A percentile compares a stretch with the other conserved stretches of the same genome.
Conservation (phyloP, 2,888 invertebrate genomes). For the Cheilosia impressa region DNA sequence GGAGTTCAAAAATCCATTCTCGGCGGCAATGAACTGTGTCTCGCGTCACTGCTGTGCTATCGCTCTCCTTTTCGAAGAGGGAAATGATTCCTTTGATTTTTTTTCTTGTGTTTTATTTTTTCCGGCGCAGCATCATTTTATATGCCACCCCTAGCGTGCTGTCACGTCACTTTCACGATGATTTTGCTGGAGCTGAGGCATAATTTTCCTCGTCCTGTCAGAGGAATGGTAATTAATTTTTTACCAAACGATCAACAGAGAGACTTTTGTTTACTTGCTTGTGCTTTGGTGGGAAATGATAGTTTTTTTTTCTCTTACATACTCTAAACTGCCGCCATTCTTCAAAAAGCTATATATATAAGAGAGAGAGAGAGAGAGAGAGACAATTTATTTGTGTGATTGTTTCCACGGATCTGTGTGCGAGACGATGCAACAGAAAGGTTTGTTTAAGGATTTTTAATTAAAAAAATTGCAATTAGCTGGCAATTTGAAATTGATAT, state of each 20-base stretch:
- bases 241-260: slow-evolving; percentile 67
- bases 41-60: slow-evolving; percentile 24
- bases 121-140: slow-evolving; percentile 34
- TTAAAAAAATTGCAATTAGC: neutral
- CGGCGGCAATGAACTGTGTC: slow-evolving; percentile 55
- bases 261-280: slow-evolving; percentile 61
- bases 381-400: neutral
- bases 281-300: slow-evolving; percentile 39
- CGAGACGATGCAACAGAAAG: too few species aligned
- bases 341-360: neutral
- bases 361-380: neutral
- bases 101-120: slow-evolving; percentile 34
- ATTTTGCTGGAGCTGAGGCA: slow-evolving; percentile 34
- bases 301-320: slow-evolving; percentile 9
- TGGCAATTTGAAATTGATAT: neutral
- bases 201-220: slow-evolving; percentile 37
- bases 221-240: slow-evolving; percentile 72
- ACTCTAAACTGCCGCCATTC: neutral
- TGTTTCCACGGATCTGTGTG: too few species aligned
- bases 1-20: slow-evolving; percentile 60
- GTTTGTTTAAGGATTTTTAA: too few species aligned
- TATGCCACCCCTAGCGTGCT: slow-evolving; percentile 20
- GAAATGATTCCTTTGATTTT: slow-evolving; percentile 43
- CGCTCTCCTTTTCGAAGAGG: slow-evolving; percentile 17
- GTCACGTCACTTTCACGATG: slow-evolving; percentile 56